Percentiles rank a stretch among this genome's conserved stretches.
phyloP scores from a whole-genome alignment of 1,140 invertebrate genomes.

The Micrasema longulum region DNA sequence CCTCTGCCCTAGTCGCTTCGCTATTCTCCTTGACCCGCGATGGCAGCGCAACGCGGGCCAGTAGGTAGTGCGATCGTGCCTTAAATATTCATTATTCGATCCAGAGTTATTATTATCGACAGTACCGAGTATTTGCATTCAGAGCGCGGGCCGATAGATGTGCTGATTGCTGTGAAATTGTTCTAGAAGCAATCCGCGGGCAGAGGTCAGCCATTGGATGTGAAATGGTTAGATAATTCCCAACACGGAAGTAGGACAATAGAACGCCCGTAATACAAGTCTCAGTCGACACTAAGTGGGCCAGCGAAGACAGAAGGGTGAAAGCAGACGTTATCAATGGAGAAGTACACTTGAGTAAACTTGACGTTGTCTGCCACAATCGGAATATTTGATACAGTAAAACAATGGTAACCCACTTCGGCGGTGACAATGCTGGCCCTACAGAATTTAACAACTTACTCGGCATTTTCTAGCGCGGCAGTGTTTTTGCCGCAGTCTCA shows the following conservation, averaged over 20 bases:
- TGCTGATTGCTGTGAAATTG: conserved; percentile 20
- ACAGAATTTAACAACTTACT: too few relatives aligned
- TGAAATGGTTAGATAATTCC: conserved; percentile 19
- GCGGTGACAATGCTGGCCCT: too few relatives aligned
- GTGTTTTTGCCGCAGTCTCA: too few relatives aligned
- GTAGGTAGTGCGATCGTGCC: conserved; percentile 13
- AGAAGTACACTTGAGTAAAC: background rate
- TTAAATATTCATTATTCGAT: conserved; percentile 24
- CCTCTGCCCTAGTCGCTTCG: background rate
- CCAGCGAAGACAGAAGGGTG: background rate
- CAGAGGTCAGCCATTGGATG: conserved; percentile 15
- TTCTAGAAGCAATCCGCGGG: background rate
- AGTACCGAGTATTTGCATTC: conserved; percentile 13
- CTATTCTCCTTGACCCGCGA: background rate
- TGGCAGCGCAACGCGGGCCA: background rate
- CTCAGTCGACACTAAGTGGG: background rate
- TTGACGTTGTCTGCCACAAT: background rate
- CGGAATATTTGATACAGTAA: background rate
- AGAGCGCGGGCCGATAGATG: conserved; percentile 4
- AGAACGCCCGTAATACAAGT: background rate
- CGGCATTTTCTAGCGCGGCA: too few relatives aligned
- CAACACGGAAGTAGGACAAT: conserved; percentile 9
- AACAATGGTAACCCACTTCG: background rate
- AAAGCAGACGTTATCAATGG: background rate
- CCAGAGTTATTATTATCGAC: background rate